These are phyloP conservation scores for Hyperopisus bebe DNA, from an alignment of 2,113 vertebrate species.

Conservation along the genomic window DNA sequence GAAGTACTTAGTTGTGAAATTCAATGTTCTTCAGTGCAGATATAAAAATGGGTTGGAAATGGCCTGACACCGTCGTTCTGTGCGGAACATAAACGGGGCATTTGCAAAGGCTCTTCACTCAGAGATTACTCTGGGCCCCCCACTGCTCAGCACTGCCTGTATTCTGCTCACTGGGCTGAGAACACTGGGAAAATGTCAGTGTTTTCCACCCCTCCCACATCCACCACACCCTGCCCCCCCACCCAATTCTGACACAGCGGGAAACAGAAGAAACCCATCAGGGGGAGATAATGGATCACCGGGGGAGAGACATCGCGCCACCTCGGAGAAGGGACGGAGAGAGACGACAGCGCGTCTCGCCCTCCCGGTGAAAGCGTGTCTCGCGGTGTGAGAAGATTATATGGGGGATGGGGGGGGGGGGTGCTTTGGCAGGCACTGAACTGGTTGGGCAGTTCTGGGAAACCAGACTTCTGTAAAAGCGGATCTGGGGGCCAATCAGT, in stretches of 20 bases:
- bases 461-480: neutral
- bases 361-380: neutral
- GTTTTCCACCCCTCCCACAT: neutral
- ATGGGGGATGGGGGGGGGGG: neutral
- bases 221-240: neutral
- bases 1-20: conserved; percentile 7
- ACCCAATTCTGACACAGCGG: neutral
- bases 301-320: neutral
- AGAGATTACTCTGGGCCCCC: neutral
- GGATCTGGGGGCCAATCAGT: neutral
- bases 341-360: neutral
- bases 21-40: neutral
- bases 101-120: neutral
- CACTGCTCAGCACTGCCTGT: neutral
- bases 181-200: neutral
- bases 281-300: neutral
- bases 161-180: neutral
- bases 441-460: neutral
- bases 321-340: neutral
- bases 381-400: neutral
- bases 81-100: no score
- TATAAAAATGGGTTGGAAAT: neutral
- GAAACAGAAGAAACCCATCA: neutral
- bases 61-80: neutral
- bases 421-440: neutral